Evolutionary conservation across 1,140 invertebrate genomes (phyloP).

Genomic region (Caenorhabditis elegans): WBcel235 BX284604.4:10711501-10712000

Average conservation of each 20-base stretch:
- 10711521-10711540: too few relatives aligned
- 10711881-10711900: slow-evolving; percentile 19
- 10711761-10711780: not conserved
- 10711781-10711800: slow-evolving; percentile 7
- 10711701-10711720: slow-evolving; percentile 10
- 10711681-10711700: not conserved
- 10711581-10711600: too few relatives aligned
- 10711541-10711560: too few relatives aligned
- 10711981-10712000: too few relatives aligned
- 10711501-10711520: too few relatives aligned
- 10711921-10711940: not conserved
- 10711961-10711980: too few relatives aligned
- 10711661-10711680: too few relatives aligned
- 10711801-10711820: not conserved
- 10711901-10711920: slow-evolving; percentile 2
- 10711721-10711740: slow-evolving; percentile 2
- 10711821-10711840: not conserved
- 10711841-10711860: not conserved
- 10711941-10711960: not conserved
- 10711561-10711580: too few relatives aligned
- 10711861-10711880: not conserved
- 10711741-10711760: not conserved
- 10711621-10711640: too few relatives aligned
- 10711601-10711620: too few relatives aligned
- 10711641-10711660: too few relatives aligned